Percentiles rank a stretch among this genome's conserved stretches.
phyloP scores from a whole-genome alignment of 2,113 vertebrate species.

The Psittacula cyanocephala region DNA sequence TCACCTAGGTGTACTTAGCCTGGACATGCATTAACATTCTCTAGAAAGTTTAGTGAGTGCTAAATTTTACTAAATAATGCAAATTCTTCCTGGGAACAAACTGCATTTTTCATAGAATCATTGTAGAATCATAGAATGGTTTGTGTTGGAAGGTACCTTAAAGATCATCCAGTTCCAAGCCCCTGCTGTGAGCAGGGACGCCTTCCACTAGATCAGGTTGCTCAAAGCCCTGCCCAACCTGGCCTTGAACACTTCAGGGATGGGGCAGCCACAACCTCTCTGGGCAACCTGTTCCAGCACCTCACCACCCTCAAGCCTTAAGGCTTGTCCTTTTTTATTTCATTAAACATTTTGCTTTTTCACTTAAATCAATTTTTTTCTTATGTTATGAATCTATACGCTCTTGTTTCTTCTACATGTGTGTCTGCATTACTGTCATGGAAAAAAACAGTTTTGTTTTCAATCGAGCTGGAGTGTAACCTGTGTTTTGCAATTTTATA shows the following conservation, averaged over 20 bases:
- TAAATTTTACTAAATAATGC: not conserved
- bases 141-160: not conserved
- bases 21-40: not conserved
- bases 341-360: not conserved
- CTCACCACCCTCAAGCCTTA: not conserved
- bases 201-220: not conserved
- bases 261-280: not conserved
- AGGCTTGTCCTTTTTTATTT: not conserved
- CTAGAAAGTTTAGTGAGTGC: not conserved
- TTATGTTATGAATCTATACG: not conserved
- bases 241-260: not conserved
- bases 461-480: not conserved
- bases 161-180: not conserved
- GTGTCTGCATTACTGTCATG: not conserved
- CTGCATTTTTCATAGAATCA: not conserved
- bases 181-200: not conserved
- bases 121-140: not conserved
- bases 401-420: not conserved
- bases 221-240: not conserved
- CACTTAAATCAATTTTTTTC: not conserved
- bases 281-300: not conserved
- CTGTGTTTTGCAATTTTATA: not conserved
- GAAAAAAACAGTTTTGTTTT: not conserved
- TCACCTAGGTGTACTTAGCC: not conserved
- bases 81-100: not conserved